These are phyloP conservation scores for Pristionchus arcanus DNA, from an alignment of 2,888 invertebrate species.

Conservation along the genomic window DNA sequence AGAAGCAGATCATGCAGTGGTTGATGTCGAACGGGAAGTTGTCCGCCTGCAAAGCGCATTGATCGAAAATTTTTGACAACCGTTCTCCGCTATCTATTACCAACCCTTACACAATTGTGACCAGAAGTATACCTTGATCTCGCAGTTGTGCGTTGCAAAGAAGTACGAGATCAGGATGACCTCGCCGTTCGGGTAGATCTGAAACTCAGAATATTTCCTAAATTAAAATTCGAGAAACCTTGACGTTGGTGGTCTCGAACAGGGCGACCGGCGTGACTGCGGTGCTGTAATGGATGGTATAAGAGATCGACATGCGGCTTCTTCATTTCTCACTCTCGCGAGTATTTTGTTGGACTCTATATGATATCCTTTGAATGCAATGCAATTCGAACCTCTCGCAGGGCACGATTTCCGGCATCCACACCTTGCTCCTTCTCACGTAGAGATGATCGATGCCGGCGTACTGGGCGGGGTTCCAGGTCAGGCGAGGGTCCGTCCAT, in stretches of 20 bases:
- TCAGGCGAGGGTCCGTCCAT: neutral
- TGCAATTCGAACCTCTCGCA: neutral
- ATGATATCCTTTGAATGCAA: neutral
- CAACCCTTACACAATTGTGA: no score
- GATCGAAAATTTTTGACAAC: neutral
- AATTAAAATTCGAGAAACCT: neutral
- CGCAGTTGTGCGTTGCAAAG: constrained; percentile 30
- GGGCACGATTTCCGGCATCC: constrained; percentile 34
- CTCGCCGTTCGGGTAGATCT: neutral
- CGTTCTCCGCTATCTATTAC: no score
- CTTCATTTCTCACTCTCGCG: no score
- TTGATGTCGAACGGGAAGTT: constrained; percentile 23
- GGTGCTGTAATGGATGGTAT: neutral
- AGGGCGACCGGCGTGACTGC: neutral
- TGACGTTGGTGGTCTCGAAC: constrained; percentile 1
- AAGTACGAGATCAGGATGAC: neutral
- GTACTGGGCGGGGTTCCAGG: neutral
- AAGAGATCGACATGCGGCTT: neutral
- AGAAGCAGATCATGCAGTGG: constrained; percentile 11
- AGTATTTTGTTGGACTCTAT: no score
- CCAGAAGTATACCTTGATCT: constrained; percentile 37
- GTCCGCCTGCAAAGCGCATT: neutral
- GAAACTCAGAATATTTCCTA: neutral
- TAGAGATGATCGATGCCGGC: constrained; percentile 1
- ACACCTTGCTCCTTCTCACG: neutral